phyloP scores from a whole-genome alignment of 2,888 invertebrate genomes.

The Oligia latruncula region DNA sequence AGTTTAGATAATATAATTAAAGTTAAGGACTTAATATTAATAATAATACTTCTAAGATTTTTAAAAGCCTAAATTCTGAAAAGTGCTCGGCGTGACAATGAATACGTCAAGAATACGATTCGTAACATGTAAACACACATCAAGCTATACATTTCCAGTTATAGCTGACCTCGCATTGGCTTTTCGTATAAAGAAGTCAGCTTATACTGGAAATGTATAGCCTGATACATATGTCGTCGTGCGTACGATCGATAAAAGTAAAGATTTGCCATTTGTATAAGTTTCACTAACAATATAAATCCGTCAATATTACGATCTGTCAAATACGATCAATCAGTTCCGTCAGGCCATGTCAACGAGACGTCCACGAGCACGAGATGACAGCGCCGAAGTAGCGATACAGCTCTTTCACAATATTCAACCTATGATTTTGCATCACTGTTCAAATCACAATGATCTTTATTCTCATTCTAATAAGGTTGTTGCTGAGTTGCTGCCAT shows the following conservation, averaged over 20 bases:
- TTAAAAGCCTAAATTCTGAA: background rate
- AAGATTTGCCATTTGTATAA: background rate
- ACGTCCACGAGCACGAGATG: background rate
- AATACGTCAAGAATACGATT: background rate
- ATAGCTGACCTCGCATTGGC: background rate
- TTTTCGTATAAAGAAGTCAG: background rate
- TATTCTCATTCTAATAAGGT: background rate
- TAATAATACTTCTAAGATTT: background rate
- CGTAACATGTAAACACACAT: background rate
- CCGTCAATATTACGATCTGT: background rate
- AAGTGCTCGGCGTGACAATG: background rate
- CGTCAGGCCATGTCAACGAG: background rate
- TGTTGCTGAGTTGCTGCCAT: background rate
- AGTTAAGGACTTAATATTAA: background rate
- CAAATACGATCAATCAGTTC: background rate
- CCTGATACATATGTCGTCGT: background rate
- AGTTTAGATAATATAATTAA: constrained; percentile 13
- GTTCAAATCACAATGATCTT: background rate
- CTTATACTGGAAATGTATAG: background rate
- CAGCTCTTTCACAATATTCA: background rate
- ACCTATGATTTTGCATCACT: background rate
- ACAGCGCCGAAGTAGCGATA: background rate
- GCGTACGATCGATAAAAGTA: background rate
- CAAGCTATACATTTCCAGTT: background rate
- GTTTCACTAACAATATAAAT: background rate